Base-by-base conservation (phyloP, 2,888 invertebrate genomes). In the Amaurobius ferox region DNA sequence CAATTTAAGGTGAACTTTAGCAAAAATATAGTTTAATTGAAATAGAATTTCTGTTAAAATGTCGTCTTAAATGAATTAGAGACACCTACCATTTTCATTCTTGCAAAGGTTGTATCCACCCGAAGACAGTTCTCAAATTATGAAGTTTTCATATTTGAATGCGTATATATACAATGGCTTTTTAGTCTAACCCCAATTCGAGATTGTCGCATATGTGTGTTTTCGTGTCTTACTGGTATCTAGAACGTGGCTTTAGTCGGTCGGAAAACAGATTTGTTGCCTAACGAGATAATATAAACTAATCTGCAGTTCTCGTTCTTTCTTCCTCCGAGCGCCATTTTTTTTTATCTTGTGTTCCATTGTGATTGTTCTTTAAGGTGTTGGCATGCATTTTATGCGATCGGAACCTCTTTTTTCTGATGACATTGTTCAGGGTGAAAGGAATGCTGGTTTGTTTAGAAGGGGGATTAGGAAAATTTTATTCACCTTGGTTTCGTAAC, bases 171-270 rank as follows among this genome's bases (percentile, higher is more conserved):
- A 74, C 81, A 68, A 55, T 66, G 28, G 35, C 61, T 19, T 9
- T 28, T 80, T 70, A 32, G 62, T 26, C 61, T 61, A 70, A 61
- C 81, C 81, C 44, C 74, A 40, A 74, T 73, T 68, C 62, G 23
- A 29, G 70, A 81, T 70, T 74, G 81, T 74, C 74, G 68, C 55
- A 35, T 26, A 26, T 32, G 71, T 30, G 67, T 48, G 39, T 39
- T 62, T 73, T 80, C 70, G 74, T 70, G 81, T 74, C 67, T 62
- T 19, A 23, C 23, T 29, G 62, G 81, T 70, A 81, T 81, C 76
- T 81, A 68, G 81, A 81, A 16, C 81, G 68, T 29, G 40, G 55
- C 55, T 79, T 79, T 79, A 68, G 71, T 79, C 71, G 55, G 62
- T 16, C 67, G 67, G 72, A 44, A 70, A 81, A 64, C 81, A 35